Conservation (phyloP, 2,888 invertebrate genomes). For the Tridacna gigas region DNA sequence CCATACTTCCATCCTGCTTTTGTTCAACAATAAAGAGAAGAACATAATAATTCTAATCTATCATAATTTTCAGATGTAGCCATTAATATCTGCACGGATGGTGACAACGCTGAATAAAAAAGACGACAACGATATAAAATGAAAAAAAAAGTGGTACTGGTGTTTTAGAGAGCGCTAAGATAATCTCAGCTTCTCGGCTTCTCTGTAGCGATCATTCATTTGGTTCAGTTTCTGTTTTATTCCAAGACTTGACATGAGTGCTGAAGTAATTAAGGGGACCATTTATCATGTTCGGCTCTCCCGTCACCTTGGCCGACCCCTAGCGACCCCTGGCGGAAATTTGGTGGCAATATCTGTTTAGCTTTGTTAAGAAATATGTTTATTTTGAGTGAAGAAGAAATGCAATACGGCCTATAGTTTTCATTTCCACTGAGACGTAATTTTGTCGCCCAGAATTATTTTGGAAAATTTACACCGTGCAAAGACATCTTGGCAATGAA, state of each 20-base stretch:
- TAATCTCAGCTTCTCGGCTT: slow-evolving; percentile 37
- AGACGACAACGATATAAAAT: background rate
- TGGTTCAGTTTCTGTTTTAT: slow-evolving; percentile 54
- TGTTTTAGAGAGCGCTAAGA: slow-evolving; percentile 25
- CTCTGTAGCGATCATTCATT: slow-evolving; percentile 55
- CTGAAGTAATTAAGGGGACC: slow-evolving; percentile 66
- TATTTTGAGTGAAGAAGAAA: slow-evolving; percentile 60
- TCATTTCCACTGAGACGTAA: slow-evolving; percentile 23
- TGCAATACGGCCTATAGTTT: slow-evolving; percentile 45
- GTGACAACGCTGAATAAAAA: slow-evolving; percentile 54
- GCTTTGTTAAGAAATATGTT: slow-evolving; percentile 67
- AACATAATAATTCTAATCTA: slow-evolving; percentile 53
- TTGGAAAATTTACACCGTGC: background rate
- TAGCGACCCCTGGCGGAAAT: slow-evolving; percentile 63
- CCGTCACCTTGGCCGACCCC: slow-evolving; percentile 62
- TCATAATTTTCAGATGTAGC: slow-evolving; percentile 62
- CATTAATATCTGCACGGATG: slow-evolving; percentile 61
- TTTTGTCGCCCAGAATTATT: slow-evolving; percentile 5
- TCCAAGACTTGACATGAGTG: slow-evolving; percentile 57
- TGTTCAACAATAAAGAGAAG: slow-evolving; percentile 47
- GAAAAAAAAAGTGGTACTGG: background rate
- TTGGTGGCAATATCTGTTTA: slow-evolving; percentile 65
- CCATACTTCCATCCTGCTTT: slow-evolving; percentile 33
- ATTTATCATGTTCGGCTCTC: slow-evolving; percentile 64
- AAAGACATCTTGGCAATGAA: background rate